Base-by-base conservation (phyloP, 2,113 vertebrate genomes). In the Balaenoptera acutorostrata region DNA sequence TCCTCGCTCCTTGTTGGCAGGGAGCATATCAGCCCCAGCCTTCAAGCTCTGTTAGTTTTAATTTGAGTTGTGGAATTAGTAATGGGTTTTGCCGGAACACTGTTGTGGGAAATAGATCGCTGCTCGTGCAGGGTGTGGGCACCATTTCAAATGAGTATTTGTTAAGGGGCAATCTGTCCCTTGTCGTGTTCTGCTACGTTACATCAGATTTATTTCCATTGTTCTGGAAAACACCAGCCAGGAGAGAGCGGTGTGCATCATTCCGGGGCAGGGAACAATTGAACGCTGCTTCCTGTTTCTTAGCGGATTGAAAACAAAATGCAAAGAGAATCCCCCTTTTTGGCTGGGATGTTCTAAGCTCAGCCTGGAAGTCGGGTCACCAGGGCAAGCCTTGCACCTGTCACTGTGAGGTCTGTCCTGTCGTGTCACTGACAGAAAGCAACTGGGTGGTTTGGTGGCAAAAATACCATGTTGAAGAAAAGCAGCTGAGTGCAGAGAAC, bases 21-120 rank as follows among this genome's bases (percentile, higher is more conserved):
- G 98, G 97, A 27, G 83, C 0, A 8, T 97, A 97, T 98, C 98
- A 98, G 97, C 95, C 97, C 97, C 97, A 98, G 98, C 98, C 98
- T 99, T 99, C 98, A 99, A 99, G 98, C 98, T 99, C 98, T 98
- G 98, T 98, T 99, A 98, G 98, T 98, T 99, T 99, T 99, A 98
- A 99, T 99, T 99, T 98, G 98, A 98, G 98, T 98, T 98, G 97
- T 98, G 97, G 98, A 99, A 99, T 99, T 98, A 99, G 98, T 98
- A 98, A 99, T 99, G 98, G 98, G 98, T 98, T 99, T 98, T 98
- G 98, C 98, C 97, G 98, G 98, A 98, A 99, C 96, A 88, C 98
- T 98, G 97, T 98, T 98, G 98, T 98, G 97, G 97, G 98, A 98
- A 99, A 99, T 98, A 98, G 98, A 99, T 99, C 98, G 98, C 98